Conservation (phyloP, 2,113 vertebrate genomes). For the Vulpes lagopus region DNA sequence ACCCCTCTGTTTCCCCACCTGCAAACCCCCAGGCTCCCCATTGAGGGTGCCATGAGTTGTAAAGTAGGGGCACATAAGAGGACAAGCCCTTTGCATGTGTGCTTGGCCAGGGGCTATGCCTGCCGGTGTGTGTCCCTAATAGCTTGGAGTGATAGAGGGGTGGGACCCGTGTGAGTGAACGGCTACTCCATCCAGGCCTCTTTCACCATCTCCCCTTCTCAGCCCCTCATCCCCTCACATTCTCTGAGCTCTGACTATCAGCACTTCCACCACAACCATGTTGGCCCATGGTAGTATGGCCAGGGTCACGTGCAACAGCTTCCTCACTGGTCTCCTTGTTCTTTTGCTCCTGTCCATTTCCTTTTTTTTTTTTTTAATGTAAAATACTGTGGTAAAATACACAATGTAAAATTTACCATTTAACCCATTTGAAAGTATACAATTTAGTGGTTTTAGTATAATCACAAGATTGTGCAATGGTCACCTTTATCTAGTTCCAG, state of each 20-base stretch:
- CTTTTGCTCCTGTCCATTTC: not conserved
- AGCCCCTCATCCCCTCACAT: not conserved
- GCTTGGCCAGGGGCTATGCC: not conserved
- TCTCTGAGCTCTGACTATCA: not conserved
- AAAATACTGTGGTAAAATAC: not conserved
- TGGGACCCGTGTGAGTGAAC: accelerated
- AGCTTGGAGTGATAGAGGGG: not conserved
- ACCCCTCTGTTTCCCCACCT: not conserved
- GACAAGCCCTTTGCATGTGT: not conserved
- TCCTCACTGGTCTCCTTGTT: not conserved
- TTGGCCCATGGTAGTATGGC: not conserved
- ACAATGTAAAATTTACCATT: not conserved
- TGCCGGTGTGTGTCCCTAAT: not conserved
- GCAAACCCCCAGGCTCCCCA: not conserved
- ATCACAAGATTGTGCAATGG: not conserved
- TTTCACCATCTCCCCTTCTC: not conserved
- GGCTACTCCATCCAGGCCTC: not conserved
- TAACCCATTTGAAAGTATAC: not conserved
- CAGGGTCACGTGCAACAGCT: not conserved
- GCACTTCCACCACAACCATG: not conserved
- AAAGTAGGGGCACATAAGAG: not conserved
- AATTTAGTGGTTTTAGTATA: not conserved
- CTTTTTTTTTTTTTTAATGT: not conserved
- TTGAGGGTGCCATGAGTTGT: not conserved
- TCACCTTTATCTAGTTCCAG: not conserved